phyloP scores from a whole-genome alignment of 2,113 vertebrate species.

The Thryonomys swinderianus region DNA sequence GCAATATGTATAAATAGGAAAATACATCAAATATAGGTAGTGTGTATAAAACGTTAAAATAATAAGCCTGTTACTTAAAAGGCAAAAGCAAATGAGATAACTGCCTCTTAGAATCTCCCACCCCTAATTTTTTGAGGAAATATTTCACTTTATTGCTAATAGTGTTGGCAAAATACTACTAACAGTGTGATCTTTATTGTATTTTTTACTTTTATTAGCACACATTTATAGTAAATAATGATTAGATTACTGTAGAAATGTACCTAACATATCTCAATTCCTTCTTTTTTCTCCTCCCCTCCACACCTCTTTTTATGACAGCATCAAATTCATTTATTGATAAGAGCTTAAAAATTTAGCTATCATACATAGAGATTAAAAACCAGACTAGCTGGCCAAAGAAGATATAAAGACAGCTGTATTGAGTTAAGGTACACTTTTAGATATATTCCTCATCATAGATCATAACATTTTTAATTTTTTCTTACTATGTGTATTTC shows the following conservation, averaged over 20 bases:
- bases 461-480: not conserved
- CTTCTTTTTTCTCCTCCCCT: not conserved
- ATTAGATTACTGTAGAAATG: not conserved
- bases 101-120: not conserved
- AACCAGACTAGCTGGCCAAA: not conserved
- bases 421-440: not conserved
- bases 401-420: not conserved
- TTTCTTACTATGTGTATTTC: not conserved
- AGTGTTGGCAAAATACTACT: not conserved
- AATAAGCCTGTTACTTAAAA: not conserved
- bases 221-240: not conserved
- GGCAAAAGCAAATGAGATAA: slow-evolving; percentile 8
- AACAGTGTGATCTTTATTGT: not conserved
- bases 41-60: not conserved
- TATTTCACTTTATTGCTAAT: slow-evolving; percentile 32
- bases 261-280: not conserved
- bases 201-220: not conserved
- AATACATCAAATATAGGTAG: not conserved
- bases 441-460: not conserved
- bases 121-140: not conserved
- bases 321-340: not conserved
- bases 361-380: not conserved
- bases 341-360: not conserved
- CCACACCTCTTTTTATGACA: not conserved
- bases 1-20: slow-evolving; percentile 7